Base-by-base conservation (phyloP, 2,113 vertebrate species). In the Himantopus leucocephalus region DNA sequence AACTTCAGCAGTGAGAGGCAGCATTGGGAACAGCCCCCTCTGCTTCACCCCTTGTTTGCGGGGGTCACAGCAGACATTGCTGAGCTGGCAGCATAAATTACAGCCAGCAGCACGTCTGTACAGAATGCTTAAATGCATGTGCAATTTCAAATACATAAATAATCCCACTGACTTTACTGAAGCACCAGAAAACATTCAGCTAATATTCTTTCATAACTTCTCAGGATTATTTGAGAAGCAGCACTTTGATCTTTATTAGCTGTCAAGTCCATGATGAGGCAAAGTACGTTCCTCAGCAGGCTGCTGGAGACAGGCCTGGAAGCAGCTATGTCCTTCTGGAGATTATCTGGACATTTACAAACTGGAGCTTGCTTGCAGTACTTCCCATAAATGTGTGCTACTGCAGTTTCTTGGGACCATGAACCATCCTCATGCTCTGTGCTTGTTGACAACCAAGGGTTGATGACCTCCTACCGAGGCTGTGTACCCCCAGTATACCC, bases 181-280 rank as follows among this genome's bases (percentile, higher is more conserved):
- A 89, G 60, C 34, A 77, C 39, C 83, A 92, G 79, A 81, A 92
- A 91, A 75, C 77, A 85, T 76, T 62, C 74, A 70, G 55, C 50
- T 73, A 53, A 72, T 85, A 59, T 58, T 76, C 47, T 67, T 85
- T 76, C 7, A 12, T 73, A 92, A 75, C 50, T 85, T 55, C 87
- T 90, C 80, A 70, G n/a, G 53, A 85, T 62, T 53, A 58, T 60
- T 66, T 87, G 62, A 85, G 84, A 85, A 95, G 66, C 66, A 91
- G 60, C 34, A 66, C 92, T 95, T 95, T 92, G 84, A 96, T 94
- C 84, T 92, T 95, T 92, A 70, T 82, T 88, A 92, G 74, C 71
- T 92, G 70, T 94, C 89, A 85, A 66, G 70, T 58, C 81, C 63
- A 24, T 14, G 67, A 95, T 43, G 45, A 85, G 68, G 62, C 45